These are phyloP conservation scores for Matsumurasca onukii DNA, from an alignment of 1,140 invertebrate species.

Conservation along the genomic window DNA sequence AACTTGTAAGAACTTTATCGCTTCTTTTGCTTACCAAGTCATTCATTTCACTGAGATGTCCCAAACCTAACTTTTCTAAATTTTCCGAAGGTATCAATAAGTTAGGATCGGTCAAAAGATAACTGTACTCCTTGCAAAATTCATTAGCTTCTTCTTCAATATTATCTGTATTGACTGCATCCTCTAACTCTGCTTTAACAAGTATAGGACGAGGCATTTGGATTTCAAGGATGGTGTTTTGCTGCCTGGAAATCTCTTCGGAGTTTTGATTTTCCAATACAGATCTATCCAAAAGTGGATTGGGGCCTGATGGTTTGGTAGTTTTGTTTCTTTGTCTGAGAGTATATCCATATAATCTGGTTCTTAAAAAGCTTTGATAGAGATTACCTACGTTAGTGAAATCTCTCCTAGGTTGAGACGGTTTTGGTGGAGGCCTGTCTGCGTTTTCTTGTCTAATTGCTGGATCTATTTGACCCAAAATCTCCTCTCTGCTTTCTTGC, in stretches of 20 bases:
- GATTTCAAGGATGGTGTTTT: neutral
- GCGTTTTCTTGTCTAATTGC: neutral
- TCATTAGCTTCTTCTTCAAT: conserved; percentile 17
- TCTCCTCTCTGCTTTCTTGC: neutral
- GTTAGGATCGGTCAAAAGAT: conserved; percentile 2
- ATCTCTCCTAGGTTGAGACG: neutral
- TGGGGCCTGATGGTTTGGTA: neutral
- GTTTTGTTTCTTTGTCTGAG: conserved; percentile 4
- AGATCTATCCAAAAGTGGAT: conserved; percentile 18
- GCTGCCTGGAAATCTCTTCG: neutral
- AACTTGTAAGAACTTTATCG: too few relatives aligned
- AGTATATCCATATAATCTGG: conserved; percentile 12
- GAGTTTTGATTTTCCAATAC: neutral
- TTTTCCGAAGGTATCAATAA: conserved; percentile 12
- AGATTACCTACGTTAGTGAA: neutral
- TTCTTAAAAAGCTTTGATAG: conserved; percentile 21
- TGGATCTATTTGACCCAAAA: neutral
- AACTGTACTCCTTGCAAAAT: conserved; percentile 14
- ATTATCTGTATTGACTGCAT: neutral
- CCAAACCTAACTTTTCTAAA: conserved; percentile 10
- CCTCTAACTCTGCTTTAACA: neutral
- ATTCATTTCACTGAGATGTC: conserved; percentile 17
- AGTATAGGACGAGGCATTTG: conserved; percentile 8
- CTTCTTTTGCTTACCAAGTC: neutral
- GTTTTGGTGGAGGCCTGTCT: neutral